Percentiles rank a stretch among this genome's conserved stretches.
Evolutionary conservation across 2,797 vertebrate genomes (phyloP).

Genomic region (Molossus alvarezi): DNA sequence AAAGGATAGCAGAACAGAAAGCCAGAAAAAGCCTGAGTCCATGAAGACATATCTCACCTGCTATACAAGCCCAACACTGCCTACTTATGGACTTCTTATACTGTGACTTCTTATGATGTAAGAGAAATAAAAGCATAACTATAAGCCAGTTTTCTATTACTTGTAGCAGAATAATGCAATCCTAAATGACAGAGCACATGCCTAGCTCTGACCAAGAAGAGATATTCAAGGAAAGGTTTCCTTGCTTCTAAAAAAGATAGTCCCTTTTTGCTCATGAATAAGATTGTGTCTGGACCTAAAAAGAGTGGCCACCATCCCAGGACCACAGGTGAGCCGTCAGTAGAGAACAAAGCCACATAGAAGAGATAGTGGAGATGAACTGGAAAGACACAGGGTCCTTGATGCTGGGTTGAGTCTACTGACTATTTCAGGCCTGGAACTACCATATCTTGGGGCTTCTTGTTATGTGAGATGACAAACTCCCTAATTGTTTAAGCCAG

Average conservation of each 20-base stretch:
- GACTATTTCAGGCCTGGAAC: not conserved
- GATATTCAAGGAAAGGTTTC: not conserved
- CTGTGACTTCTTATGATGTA: not conserved
- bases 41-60: not conserved
- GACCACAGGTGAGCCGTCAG: not conserved
- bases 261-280: not conserved
- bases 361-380: not conserved
- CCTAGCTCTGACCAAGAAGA: not conserved
- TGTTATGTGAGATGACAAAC: not conserved
- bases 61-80: not conserved
- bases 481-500: not conserved
- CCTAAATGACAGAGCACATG: not conserved
- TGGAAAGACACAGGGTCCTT: not conserved
- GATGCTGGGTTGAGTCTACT: not conserved
- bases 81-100: not conserved
- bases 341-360: not conserved
- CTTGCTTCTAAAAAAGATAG: not conserved
- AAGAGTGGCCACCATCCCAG: not conserved
- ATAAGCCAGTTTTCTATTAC: not conserved
- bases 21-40: not conserved
- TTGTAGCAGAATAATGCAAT: not conserved
- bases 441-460: not conserved
- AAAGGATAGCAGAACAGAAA: not conserved
- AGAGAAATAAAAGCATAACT: slow-evolving; percentile 19
- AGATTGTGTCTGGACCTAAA: not conserved